These are phyloP conservation scores for Orthosia incerta DNA, from an alignment of 2,888 invertebrate genomes.

Conservation along the genomic window DNA sequence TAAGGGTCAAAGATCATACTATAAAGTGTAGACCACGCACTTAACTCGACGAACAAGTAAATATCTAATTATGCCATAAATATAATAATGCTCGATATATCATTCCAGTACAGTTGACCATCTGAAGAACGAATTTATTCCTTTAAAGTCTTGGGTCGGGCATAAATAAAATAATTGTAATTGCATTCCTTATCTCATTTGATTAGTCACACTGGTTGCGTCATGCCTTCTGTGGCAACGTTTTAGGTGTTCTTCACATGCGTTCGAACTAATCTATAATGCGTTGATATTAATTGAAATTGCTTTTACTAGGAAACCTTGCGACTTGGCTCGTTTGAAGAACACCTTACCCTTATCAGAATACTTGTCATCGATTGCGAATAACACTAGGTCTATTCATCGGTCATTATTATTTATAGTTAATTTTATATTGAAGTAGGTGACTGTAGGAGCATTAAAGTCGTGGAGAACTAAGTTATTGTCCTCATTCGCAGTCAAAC, in stretches of 20 bases:
- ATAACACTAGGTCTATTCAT: slow-evolving; percentile 15
- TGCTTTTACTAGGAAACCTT: slow-evolving; percentile 14
- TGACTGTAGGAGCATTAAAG: background rate
- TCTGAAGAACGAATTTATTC: slow-evolving; percentile 57
- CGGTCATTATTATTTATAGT: slow-evolving; percentile 5
- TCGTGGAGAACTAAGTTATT: background rate
- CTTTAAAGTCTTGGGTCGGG: slow-evolving; percentile 71
- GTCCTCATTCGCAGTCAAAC: background rate
- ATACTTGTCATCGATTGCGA: slow-evolving; percentile 24
- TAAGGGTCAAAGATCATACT: slow-evolving; percentile 30
- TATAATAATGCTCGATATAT: slow-evolving; percentile 49
- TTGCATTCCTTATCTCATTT: slow-evolving; percentile 87
- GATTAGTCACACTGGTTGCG: slow-evolving; percentile 86
- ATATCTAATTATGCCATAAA: slow-evolving; percentile 42
- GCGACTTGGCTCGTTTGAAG: slow-evolving; percentile 7
- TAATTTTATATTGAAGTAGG: background rate
- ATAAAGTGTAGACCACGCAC: slow-evolving; percentile 5
- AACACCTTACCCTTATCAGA: slow-evolving; percentile 1
- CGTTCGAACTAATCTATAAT: slow-evolving; percentile 51
- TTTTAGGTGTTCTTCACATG: slow-evolving; percentile 61
- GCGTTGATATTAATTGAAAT: slow-evolving; percentile 38
- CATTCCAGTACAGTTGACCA: slow-evolving; percentile 41
- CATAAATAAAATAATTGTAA: slow-evolving; percentile 85
- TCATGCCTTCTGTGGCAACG: slow-evolving; percentile 72
- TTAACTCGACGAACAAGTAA: slow-evolving; percentile 26